Percentiles rank a stretch among this genome's conserved stretches.
These are phyloP conservation scores for Heteromurus nitidus DNA, from an alignment of 2,888 invertebrate species.

Conservation along the genomic window DNA sequence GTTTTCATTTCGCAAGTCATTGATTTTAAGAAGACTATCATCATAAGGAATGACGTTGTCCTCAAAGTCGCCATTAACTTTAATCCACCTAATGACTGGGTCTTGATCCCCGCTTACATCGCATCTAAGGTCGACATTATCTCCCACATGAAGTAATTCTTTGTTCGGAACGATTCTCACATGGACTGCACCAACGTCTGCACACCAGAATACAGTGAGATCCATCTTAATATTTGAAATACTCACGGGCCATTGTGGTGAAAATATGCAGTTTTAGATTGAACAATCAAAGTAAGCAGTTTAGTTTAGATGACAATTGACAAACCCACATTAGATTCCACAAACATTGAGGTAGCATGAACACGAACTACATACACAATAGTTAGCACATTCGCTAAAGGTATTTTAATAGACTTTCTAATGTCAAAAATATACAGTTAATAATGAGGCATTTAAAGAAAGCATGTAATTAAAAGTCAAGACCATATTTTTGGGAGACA, in stretches of 20 bases:
- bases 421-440: neutral
- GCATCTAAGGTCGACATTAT: slow-evolving; percentile 81
- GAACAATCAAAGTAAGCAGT: no score
- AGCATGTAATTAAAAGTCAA: neutral
- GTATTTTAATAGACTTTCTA: neutral
- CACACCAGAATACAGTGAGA: no score
- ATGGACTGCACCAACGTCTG: slow-evolving; percentile 66
- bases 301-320: no score
- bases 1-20: slow-evolving; percentile 80
- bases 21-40: slow-evolving; percentile 79
- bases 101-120: slow-evolving; percentile 78
- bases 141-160: slow-evolving; percentile 79
- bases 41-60: slow-evolving; percentile 79
- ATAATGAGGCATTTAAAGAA: neutral
- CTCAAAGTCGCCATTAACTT: slow-evolving; percentile 78
- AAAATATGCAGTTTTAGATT: neutral
- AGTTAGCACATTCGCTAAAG: no score
- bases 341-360: neutral
- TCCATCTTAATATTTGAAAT: no score
- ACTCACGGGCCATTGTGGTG: no score
- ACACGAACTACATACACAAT: no score
- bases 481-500: neutral
- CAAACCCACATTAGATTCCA: neutral
- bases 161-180: slow-evolving; percentile 76
- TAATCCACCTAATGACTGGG: slow-evolving; percentile 81